Evolutionary conservation across 2,113 vertebrate species (phyloP).

Genomic region (Apodemus sylvaticus): DNA sequence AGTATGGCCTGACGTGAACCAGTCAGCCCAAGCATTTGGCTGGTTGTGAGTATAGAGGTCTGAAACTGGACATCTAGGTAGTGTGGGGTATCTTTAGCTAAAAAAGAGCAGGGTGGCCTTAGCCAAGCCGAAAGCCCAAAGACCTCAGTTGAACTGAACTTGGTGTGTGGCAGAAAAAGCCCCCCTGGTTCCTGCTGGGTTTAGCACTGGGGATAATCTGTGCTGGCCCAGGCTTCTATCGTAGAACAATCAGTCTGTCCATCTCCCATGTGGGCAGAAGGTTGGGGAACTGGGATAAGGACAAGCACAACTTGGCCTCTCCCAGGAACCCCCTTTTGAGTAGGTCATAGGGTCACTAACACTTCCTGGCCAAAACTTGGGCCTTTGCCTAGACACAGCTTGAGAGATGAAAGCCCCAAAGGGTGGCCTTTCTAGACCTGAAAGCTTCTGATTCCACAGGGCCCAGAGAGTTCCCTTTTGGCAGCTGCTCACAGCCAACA

Average conservation of each 20-base stretch:
- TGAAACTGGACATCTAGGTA: neutral
- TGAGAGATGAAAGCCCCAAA: constrained; percentile 67
- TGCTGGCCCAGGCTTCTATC: constrained; percentile 35
- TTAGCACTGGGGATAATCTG: constrained; percentile 59
- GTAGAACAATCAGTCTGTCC: constrained; percentile 51
- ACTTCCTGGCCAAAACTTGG: constrained; percentile 77
- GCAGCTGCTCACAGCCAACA: constrained; percentile 56
- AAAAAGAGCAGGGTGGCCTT: constrained; percentile 39
- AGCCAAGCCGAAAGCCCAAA: constrained; percentile 54
- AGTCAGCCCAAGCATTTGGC: neutral
- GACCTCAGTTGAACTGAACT: constrained; percentile 75
- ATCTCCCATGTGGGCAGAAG: constrained; percentile 6
- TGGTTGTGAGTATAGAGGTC: neutral
- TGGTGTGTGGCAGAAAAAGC: constrained; percentile 66
- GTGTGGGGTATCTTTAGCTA: constrained; percentile 47
- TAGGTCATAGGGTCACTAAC: constrained; percentile 66
- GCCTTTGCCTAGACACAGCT: constrained; percentile 74
- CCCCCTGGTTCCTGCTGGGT: constrained; percentile 35
- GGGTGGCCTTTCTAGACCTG: constrained; percentile 61
- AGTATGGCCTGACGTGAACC: constrained; percentile 49
- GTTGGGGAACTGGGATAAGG: constrained; percentile 15
- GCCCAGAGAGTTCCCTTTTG: constrained; percentile 54
- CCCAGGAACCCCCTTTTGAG: constrained; percentile 61
- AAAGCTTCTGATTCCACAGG: constrained; percentile 45
- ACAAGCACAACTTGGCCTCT: constrained; percentile 63